A percentile compares a stretch with the other conserved stretches of the same genome.
phyloP scores from a whole-genome alignment of 2,888 invertebrate genomes.

The Tromatobia lineatoria region DNA sequence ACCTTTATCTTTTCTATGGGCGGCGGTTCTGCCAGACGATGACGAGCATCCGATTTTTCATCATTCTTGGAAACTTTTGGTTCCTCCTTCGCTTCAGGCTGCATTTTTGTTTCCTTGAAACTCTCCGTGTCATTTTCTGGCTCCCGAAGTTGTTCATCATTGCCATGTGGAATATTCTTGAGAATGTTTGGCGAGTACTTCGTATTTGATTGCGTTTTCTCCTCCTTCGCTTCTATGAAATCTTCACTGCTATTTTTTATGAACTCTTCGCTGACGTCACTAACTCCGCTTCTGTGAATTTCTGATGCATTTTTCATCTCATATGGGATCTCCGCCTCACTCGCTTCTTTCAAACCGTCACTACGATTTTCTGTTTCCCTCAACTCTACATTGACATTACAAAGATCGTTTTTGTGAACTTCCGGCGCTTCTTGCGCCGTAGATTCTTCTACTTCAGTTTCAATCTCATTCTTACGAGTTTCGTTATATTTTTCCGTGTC shows the following conservation, averaged over 20 bases:
- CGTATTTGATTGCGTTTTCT: background rate
- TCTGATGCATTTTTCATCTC: background rate
- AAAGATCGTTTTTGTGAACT: background rate
- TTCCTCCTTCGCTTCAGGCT: background rate
- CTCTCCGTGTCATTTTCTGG: slow-evolving; percentile 21
- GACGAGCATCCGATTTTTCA: slow-evolving; percentile 1
- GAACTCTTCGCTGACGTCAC: background rate
- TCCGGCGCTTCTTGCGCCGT: background rate
- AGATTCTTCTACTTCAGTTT: background rate
- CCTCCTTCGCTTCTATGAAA: background rate
- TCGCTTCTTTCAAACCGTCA: background rate
- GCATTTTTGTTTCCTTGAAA: background rate
- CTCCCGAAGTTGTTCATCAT: background rate
- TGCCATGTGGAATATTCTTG: background rate
- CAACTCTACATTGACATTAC: background rate
- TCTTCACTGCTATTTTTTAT: slow-evolving; percentile 17
- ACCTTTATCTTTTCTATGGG: slow-evolving; percentile 73
- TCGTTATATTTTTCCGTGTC: slow-evolving; percentile 32
- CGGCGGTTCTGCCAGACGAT: slow-evolving; percentile 25
- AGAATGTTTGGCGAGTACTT: slow-evolving; percentile 1
- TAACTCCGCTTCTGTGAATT: background rate
- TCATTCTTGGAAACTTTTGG: background rate
- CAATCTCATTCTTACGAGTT: slow-evolving; percentile 28
- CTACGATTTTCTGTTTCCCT: background rate
- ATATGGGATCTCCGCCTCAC: background rate